Base-by-base conservation (phyloP, 2,797 vertebrate genomes). In the Ammospiza maritima region DNA sequence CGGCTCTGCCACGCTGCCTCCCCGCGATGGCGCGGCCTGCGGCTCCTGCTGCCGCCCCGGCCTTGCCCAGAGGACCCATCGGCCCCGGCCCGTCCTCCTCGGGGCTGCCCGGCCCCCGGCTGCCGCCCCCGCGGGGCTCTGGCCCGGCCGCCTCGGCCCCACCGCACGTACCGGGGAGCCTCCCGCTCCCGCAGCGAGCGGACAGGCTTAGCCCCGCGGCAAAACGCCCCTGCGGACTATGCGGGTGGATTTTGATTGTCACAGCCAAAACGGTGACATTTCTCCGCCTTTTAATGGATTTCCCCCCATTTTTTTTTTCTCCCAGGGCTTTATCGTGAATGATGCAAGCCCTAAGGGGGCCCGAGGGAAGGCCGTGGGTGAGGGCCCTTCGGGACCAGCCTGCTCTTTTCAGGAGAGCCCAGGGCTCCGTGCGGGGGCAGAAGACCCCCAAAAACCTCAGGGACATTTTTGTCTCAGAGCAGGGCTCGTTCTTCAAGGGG, bases 381-480 rank as follows among this genome's bases (percentile, higher is more conserved):
- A 30, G 10, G 34, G 14, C 17, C 21, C 15, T 29, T 45, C 6
- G n/a, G 26, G 25, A 40, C 17, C 51, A 20, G n/a, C 34, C 50
- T 1, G 21, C 30, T 25, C 34, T 26, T 45, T 25, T 23, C 4
- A 13, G 56, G 51, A n/a, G 29, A 15, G 14, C 22, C 13, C 5
- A 7, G 1, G 26, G 30, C 16, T 21, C 50, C 10, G 20, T 4
- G 4, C 10, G 11, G 18, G 34, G 15, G 45, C n/a, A 56, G 53
- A 36, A 71, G 4, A 9, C 27, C 16, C 5, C 4, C 1, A 1
- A 2, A 81, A 47, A 54, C 38, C 7, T 1, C 10, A 62, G 60
- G 27, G 23, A 5, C 9, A 1, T 20, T 54, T 40, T n/a, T 23
- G 18, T 21, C 11, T 34, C 16, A 13, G 44, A 61, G 54, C 40